A percentile compares a stretch with the other conserved stretches of the same genome.
These are phyloP conservation scores for Leistus spinibarbis DNA, from an alignment of 2,888 invertebrate genomes.

Conservation along the genomic window DNA sequence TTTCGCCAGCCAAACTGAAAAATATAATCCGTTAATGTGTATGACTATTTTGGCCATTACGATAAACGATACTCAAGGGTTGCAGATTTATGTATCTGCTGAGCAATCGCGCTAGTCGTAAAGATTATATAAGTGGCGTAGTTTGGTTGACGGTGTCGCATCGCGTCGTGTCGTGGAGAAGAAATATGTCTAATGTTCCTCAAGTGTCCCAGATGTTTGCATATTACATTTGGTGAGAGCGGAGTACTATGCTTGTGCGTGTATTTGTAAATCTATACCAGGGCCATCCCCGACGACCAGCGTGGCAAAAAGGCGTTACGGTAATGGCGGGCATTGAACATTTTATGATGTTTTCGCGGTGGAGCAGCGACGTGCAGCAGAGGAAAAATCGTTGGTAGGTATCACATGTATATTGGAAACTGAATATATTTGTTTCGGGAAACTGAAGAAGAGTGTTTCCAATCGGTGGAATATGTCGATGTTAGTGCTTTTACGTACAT, in stretches of 20 bases:
- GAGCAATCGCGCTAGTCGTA: background rate
- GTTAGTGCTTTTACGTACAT: background rate
- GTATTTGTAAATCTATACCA: background rate
- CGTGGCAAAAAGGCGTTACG: constrained; percentile 1
- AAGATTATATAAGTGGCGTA: background rate
- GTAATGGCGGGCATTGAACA: constrained; percentile 12
- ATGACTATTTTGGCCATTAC: no score
- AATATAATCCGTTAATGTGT: no score
- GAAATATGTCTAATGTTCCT: constrained; percentile 2
- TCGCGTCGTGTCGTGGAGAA: background rate
- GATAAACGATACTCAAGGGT: background rate
- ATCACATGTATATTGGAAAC: constrained; percentile 3
- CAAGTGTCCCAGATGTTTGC: constrained; percentile 3
- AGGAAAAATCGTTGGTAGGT: background rate
- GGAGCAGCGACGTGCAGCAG: background rate
- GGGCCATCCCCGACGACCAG: background rate
- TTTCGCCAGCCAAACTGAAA: no score
- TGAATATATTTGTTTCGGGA: background rate
- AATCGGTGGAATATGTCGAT: background rate
- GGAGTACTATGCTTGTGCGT: background rate
- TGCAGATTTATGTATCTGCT: background rate
- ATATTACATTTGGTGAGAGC: background rate
- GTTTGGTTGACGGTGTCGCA: no score
- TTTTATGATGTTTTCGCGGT: constrained; percentile 11
- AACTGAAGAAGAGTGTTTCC: background rate